phyloP scores from a whole-genome alignment of 64 coral and sea anemone genomes.

The Porites australiensis region DNA sequence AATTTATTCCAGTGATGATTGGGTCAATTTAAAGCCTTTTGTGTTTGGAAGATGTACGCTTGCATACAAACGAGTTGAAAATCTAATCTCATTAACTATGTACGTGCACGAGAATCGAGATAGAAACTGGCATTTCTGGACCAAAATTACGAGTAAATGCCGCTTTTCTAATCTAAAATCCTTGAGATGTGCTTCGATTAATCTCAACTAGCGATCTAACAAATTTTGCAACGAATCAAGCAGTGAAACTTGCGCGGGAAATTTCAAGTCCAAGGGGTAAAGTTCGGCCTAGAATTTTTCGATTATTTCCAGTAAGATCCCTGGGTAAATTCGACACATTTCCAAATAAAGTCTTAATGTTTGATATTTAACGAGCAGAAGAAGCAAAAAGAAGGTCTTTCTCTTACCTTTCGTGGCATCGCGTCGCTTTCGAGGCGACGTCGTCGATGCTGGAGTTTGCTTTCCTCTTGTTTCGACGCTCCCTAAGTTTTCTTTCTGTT shows the following conservation, averaged over 20 bases:
- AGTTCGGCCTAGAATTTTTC: too few species aligned
- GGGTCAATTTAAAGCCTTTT: not conserved
- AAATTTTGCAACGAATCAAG: too few species aligned
- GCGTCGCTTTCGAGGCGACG: slow-evolving; percentile 65
- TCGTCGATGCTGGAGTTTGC: not conserved
- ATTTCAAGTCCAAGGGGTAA: not conserved
- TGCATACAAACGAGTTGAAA: slow-evolving; percentile 12
- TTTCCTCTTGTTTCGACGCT: not conserved
- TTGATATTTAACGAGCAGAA: not conserved
- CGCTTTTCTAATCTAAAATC: not conserved
- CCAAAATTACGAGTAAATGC: not conserved
- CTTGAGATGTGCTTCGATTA: not conserved
- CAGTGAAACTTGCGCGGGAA: not conserved
- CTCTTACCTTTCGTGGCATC: slow-evolving; percentile 30
- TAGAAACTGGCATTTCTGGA: not conserved
- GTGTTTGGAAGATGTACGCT: not conserved
- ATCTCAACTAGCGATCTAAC: not conserved
- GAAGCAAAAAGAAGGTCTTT: not conserved
- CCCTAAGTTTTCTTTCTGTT: slow-evolving; percentile 36
- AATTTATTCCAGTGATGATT: not conserved
- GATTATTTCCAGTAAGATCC: too few species aligned
- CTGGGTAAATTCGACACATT: not conserved
- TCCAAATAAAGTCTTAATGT: not conserved
- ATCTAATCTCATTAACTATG: not conserved
- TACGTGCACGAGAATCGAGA: not conserved